Evolutionary conservation across 2,113 vertebrate species (phyloP), one percentile per base, ranked within the genome.

Genomic region (Centropus bengalensis): DNA sequence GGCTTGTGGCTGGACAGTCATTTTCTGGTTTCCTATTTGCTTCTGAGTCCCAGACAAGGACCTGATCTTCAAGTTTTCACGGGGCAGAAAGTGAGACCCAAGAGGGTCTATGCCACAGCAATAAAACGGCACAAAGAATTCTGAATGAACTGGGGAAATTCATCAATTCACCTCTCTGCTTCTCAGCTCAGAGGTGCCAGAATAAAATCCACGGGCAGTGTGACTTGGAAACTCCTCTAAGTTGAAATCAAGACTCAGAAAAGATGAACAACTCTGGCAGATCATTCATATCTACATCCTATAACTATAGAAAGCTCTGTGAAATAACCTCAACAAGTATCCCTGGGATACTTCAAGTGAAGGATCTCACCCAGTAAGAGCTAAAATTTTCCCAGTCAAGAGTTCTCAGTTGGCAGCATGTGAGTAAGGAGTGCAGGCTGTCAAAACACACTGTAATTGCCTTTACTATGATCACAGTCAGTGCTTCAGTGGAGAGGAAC

Each of bases 301-400:
- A 89, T 87, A 89, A 87, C 75, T 89, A 38, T 1, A 47, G 76
- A 69, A 85, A 70, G 32, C 19, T 67, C 63, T 55, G 45, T 85
- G 68, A 89, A 94, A 94, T 67, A 83, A 86, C 42, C 38, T 74
- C 82, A 66, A 91, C 42, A 80, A 89, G 70, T 69, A 63, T 93
- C 75, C 44, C 60, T 52, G 21, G 47, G 68, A 86, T 80, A 77
- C 85, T 95, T 90, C 59, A 80, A 91, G 67, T 40, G 70, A 95
- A 95, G 70, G 66, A 33, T 56, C 84, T 80, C 14, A 13, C 36
- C 59, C 62, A 91, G 59, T 45, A 87, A 54, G 47, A 84, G 32
- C 67, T 55, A 55, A 80, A 54, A 30, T 70, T 51, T 91, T 88
- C 67, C 63, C 64, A 67, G 21, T 3, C 82, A 77, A 76, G 75